A percentile compares a stretch with the other conserved stretches of the same genome.
Evolutionary conservation across 2,113 vertebrate genomes (phyloP).

Genomic region (Carassius auratus): DNA sequence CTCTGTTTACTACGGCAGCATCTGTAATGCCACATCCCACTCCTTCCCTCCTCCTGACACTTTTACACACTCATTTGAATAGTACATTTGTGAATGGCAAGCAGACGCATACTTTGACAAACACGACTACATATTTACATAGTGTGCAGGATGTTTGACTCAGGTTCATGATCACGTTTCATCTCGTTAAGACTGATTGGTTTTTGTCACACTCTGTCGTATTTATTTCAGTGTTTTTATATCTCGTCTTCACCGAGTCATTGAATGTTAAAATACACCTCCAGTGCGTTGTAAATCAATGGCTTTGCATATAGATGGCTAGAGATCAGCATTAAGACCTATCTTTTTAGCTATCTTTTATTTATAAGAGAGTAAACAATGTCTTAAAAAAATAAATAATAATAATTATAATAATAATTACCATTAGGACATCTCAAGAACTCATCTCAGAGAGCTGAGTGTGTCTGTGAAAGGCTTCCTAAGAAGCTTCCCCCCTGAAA

Average conservation of each 20-base stretch:
- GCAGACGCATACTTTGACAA: conserved; percentile 1
- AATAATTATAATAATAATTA: not conserved
- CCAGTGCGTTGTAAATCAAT: not conserved
- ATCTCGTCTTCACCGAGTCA: not conserved
- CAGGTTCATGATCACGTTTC: conserved; percentile 29
- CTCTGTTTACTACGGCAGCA: conserved; percentile 38
- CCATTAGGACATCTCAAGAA: conserved; percentile 5
- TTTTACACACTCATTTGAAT: conserved; percentile 11
- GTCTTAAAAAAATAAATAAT: conserved; percentile 24
- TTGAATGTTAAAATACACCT: not conserved
- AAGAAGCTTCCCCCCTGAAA: conserved; percentile 12
- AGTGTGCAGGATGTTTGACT: conserved; percentile 32
- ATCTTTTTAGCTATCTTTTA: not conserved
- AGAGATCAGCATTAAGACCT: not conserved
- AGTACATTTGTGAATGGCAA: conserved; percentile 21
- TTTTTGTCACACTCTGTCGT: conserved; percentile 25
- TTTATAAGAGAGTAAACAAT: conserved; percentile 38
- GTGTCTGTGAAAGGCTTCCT: conserved; percentile 9
- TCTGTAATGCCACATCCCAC: conserved; percentile 23
- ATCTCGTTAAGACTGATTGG: not conserved
- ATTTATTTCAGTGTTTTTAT: not conserved
- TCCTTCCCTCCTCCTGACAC: not conserved
- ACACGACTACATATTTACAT: conserved; percentile 4
- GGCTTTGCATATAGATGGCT: conserved; percentile 1
- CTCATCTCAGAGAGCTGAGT: not conserved